Evolutionary conservation across 2,797 vertebrate species (phyloP).

Genomic region (Lophotriccus pileatus): DNA sequence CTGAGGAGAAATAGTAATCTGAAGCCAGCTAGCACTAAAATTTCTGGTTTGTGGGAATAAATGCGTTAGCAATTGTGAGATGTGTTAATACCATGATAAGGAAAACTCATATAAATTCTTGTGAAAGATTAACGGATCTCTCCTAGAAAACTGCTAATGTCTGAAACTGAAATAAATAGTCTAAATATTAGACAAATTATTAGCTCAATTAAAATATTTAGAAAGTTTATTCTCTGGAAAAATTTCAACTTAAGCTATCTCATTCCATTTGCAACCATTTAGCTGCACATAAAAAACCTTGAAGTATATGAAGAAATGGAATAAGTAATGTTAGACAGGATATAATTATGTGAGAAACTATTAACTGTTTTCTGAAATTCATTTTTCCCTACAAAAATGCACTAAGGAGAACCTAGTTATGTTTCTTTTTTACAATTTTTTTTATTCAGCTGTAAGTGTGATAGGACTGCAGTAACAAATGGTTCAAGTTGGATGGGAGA

Average conservation of each 20-base stretch:
- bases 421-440: background rate
- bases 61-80: background rate
- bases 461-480: background rate
- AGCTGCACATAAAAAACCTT: background rate
- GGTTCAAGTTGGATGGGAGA: background rate
- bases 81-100: background rate
- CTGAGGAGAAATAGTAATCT: background rate
- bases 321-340: background rate
- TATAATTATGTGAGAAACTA: background rate
- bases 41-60: background rate
- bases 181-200: background rate
- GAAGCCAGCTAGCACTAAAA: background rate
- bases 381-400: background rate
- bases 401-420: background rate
- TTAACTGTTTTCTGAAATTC: background rate
- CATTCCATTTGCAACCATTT: background rate
- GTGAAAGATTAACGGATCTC: background rate
- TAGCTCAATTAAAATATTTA: background rate
- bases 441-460: background rate
- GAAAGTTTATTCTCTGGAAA: background rate
- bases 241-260: background rate
- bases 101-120: background rate
- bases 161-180: background rate
- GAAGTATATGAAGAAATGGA: background rate
- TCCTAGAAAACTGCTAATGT: background rate